Conservation (phyloP, 2,113 vertebrate species). For the Paralichthys olivaceus region DNA sequence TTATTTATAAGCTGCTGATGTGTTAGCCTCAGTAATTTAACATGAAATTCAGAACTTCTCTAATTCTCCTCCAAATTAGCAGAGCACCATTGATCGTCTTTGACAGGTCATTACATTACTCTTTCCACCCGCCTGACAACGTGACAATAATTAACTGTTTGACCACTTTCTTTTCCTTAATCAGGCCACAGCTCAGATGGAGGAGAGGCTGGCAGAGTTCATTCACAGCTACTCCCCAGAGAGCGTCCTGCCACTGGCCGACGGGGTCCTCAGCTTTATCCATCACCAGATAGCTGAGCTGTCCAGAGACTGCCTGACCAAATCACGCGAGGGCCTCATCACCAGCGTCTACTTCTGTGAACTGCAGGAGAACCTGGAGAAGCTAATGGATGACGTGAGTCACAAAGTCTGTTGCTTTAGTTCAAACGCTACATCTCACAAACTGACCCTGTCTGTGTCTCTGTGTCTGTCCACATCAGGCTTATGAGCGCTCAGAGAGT, state of each 20-base stretch:
- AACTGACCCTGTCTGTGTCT: slow-evolving; percentile 8
- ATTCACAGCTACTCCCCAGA: slow-evolving; percentile 87
- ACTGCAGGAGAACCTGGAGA: slow-evolving; percentile 95
- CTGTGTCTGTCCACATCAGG: slow-evolving; percentile 75
- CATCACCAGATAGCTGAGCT: slow-evolving; percentile 95
- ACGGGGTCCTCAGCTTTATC: slow-evolving; percentile 96
- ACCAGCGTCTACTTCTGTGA: slow-evolving; percentile 94
- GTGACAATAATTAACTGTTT: slow-evolving; percentile 1
- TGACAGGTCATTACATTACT: not conserved
- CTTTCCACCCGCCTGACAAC: not conserved
- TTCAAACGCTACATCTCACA: not conserved
- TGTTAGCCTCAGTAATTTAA: not conserved
- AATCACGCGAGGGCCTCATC: slow-evolving; percentile 91
- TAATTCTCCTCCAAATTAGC: not conserved
- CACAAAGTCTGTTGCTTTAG: not conserved
- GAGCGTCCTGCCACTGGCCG: slow-evolving; percentile 89
- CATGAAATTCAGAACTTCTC: not conserved
- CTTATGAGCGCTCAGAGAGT: slow-evolving; percentile 92
- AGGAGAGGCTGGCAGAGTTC: slow-evolving; percentile 91
- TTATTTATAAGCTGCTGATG: no score
- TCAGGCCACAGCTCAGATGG: slow-evolving; percentile 96
- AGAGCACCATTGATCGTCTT: not conserved
- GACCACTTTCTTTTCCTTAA: not conserved
- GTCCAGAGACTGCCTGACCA: slow-evolving; percentile 92
- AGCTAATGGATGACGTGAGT: slow-evolving; percentile 90